Evolutionary conservation across 2,888 invertebrate species (phyloP), one percentile per base, ranked within the genome.

Genomic region (Ochropleura leucogaster): DNA sequence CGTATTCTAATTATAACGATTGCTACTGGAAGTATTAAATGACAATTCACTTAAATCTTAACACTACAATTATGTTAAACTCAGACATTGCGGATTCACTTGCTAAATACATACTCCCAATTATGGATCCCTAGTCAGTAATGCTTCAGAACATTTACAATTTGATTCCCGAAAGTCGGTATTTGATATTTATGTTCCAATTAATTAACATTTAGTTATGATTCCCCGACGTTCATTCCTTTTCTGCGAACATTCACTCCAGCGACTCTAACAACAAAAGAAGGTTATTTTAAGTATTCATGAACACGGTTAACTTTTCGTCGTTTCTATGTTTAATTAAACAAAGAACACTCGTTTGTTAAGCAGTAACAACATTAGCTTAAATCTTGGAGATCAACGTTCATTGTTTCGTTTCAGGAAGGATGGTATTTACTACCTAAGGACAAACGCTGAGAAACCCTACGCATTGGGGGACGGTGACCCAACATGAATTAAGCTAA

Each of bases 401-500:
- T 88, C 82, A 90, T 93, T 93, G 92, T 94, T 90, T 93, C 76
- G 87, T 95, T 95, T 82, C 95, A 97, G 97, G 91, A 96, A 97
- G 89, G 96, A 97, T 86, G 97, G 97, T 84, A 95, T 96, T 89
- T 97, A 96, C 93, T 97, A 97, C 92, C 94, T 97, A 85, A 94
- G 90, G 91, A 97, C 97, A 79, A 96, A 95, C 86, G 94, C 94
- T n/a, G 94, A 95, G 87, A 92, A 94, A 82, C 97, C 97, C 74
- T 97, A 92, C 93, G 97, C 97, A 70, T 88, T 95, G 75, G 95
- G 95, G 81, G 94, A 88, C 83, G 79, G 75, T 79, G 85, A 77
- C 80, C 84, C 86, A 70, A 80, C 86, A 76, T 86, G 87, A 87
- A 85, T 89, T 81, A 90, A 87, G 86, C 89, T 92, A 87, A 90